Evolutionary conservation across 2,113 vertebrate genomes (phyloP).

Genomic region (Aegotheles bennettii): DNA sequence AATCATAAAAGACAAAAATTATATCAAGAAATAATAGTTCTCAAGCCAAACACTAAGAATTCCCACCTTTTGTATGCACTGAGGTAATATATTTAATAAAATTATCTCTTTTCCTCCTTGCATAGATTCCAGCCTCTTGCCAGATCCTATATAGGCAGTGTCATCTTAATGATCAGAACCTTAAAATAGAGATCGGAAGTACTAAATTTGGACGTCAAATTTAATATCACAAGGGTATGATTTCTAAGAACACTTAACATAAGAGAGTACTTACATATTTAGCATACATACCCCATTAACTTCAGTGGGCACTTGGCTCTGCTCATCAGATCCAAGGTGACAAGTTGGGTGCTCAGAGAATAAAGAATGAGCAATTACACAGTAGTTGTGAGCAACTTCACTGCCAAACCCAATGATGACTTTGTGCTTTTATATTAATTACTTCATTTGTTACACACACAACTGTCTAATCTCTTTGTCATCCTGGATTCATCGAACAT

Average conservation of each 20-base stretch:
- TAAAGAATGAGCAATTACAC: not conserved
- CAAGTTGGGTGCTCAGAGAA: not conserved
- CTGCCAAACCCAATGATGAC: not conserved
- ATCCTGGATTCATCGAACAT: not conserved
- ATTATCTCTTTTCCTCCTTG: not conserved
- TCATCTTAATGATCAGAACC: not conserved
- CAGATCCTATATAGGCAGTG: not conserved
- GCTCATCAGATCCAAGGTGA: not conserved
- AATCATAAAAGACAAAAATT: not conserved
- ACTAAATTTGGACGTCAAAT: not conserved
- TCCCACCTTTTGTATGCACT: not conserved
- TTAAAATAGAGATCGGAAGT: not conserved
- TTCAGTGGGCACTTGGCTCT: not conserved
- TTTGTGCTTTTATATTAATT: not conserved
- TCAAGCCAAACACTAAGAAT: not conserved
- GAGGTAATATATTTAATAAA: not conserved
- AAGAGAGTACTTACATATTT: not conserved
- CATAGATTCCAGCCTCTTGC: not conserved
- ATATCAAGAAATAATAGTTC: not conserved
- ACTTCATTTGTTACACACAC: not conserved
- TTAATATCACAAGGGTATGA: not conserved
- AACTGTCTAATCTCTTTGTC: not conserved
- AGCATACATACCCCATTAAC: not conserved
- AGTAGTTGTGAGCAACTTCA: not conserved
- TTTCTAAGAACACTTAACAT: not conserved